Evolutionary conservation across 2,888 invertebrate species (phyloP), one percentile per base, ranked within the genome.

Genomic region (Diadegma fenestrale): DNA sequence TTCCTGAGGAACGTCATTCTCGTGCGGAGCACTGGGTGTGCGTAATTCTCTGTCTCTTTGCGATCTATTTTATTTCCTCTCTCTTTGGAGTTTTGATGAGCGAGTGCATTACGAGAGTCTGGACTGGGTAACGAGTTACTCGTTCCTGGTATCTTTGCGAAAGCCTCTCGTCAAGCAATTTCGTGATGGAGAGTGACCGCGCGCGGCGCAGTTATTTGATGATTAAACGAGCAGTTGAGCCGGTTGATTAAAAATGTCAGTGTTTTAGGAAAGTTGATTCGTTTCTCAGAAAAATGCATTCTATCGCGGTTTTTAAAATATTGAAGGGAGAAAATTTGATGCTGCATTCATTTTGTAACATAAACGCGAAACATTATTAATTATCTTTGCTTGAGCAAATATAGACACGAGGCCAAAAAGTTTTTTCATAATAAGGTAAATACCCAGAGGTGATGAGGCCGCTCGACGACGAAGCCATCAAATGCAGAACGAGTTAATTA

Each of bases 401-500:
- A 68, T 66, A 54, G 41, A 66, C 45, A 79, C 37, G 68, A 58
- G 45, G 61, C 61, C 37, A 6, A 12, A 68, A 71, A 78, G 63
- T 78, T 82, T 82, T 82, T 79, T 82, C 68, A 71, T 80, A 66
- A 73, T 84, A 75, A 64, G 37, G 64, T 43, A 72, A 80, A 80
- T 48, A 66, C 63, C 64, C 10, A 58, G 51, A 80, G 43, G 73
- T 75, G 80, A 71, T 51, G 69, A 77, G 79, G 48, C 71, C 63
- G 54, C 61, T 68, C 71, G 90, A 87, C 83, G 90, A 87, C 83
- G 84, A 82, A 87, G 87, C 90, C 90, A 91, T 92, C 92, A 92
- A 91, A 90, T 90, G 89, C 89, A 89, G 90, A 91, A 90, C 90
- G 90, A 90, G 91, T 93, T 92, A 92, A 92, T 92, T 92, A 92